Evolutionary conservation across 2,797 vertebrate species (phyloP).

Genomic region (Macroramphosus scolopax): DNA sequence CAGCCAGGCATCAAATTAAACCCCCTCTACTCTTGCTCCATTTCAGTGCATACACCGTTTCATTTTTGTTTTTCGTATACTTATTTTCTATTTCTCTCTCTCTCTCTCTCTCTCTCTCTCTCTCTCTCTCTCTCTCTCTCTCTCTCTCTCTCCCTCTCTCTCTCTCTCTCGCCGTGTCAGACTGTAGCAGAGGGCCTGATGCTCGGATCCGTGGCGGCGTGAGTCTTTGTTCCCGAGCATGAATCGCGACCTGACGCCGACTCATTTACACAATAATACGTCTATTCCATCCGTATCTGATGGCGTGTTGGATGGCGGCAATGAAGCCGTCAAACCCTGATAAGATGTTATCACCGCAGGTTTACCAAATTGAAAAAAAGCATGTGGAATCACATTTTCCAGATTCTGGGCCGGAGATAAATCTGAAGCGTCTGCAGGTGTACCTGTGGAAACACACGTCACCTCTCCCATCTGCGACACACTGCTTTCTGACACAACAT

Average conservation of each 20-base stretch:
- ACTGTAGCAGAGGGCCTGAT: conserved; percentile 79
- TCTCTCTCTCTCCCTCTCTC: conserved; percentile 8
- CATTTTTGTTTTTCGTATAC: conserved; percentile 25
- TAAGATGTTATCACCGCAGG: conserved; percentile 34
- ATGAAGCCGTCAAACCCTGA: conserved; percentile 43
- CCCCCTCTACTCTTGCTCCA: conserved; percentile 40
- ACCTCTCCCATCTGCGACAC: conserved; percentile 7
- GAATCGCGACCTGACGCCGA: conserved; percentile 37
- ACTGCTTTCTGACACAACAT: conserved; percentile 19
- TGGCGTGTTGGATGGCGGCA: conserved; percentile 13
- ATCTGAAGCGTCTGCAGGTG: conserved; percentile 6
- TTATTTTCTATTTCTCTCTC: conserved; percentile 50
- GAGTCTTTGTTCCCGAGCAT: conserved; percentile 64
- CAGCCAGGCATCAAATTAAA: conserved; percentile 66
- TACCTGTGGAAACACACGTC: conserved; percentile 18
- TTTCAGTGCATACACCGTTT: conserved; percentile 17
- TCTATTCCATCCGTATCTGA: conserved; percentile 46
- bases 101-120: conserved; percentile 10
- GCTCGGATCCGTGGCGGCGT: conserved; percentile 80
- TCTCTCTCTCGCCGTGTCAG: conserved; percentile 52
- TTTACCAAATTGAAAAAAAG: conserved; percentile 37
- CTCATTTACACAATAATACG: conserved; percentile 58
- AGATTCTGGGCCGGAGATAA: conserved; percentile 7
- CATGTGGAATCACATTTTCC: conserved; percentile 20
- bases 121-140: conserved; percentile 9